A percentile compares a stretch with the other conserved stretches of the same genome.
These are phyloP conservation scores for Rhimphoctona megacephalus DNA, from an alignment of 2,888 invertebrate genomes.

Conservation along the genomic window DNA sequence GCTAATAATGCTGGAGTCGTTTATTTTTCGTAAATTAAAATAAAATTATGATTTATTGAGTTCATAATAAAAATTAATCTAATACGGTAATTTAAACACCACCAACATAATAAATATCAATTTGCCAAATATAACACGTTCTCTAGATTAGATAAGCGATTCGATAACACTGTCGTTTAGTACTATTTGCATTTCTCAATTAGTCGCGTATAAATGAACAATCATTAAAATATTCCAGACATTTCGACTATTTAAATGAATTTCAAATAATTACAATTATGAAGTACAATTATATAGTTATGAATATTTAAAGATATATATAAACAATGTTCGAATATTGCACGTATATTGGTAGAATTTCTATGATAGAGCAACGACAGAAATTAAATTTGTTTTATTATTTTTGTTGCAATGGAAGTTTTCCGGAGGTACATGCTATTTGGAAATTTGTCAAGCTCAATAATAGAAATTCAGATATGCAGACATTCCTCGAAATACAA, in stretches of 20 bases:
- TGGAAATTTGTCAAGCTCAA: conserved; percentile 56
- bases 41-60: background rate
- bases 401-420: background rate
- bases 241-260: background rate
- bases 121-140: background rate
- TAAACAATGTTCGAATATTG: too few relatives aligned
- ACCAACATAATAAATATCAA: background rate
- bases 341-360: background rate
- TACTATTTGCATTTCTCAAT: background rate
- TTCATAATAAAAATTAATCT: background rate
- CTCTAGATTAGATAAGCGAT: background rate
- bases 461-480: conserved; percentile 54
- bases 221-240: background rate
- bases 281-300: too few relatives aligned
- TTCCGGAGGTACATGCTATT: conserved; percentile 13
- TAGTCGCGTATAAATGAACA: too few relatives aligned
- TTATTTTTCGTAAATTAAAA: background rate
- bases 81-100: background rate
- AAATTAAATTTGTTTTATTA: background rate
- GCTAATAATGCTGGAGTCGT: background rate
- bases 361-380: background rate
- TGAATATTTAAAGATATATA: too few relatives aligned
- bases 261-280: background rate
- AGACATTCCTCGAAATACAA: conserved; percentile 26
- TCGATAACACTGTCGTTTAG: background rate